Evolutionary conservation across 2,797 vertebrate genomes (phyloP), one percentile per base, ranked within the genome.

Genomic region (Tragelaphus eurycerus): DNA sequence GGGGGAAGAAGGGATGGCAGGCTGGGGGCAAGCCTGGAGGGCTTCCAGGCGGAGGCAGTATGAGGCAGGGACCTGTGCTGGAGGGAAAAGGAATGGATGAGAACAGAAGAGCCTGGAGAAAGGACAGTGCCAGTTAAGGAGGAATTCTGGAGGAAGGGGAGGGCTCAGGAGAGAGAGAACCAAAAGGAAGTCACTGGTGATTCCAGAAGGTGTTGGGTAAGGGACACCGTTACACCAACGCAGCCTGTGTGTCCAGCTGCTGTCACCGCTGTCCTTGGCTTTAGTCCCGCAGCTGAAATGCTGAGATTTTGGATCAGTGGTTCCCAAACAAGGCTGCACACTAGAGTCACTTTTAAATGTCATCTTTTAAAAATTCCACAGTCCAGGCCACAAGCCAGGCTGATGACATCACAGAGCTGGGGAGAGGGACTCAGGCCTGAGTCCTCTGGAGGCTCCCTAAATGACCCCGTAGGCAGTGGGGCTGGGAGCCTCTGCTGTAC

Each of bases 151-250:
- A 27, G 54, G 46, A n/a, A 86, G 57, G n/a, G 27, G 15, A 7
- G 7, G 57, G 48, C 0, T 13, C 12, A 38, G 7, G 50, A 23
- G 55, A 67, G 48, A 71, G 62, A 48, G 15, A 27, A n/a, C 60
- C 52, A 16, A 10, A 86, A 4, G 27, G 87, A 86, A 46, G 7
- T 17, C 67, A 62, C 1, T 3, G 31, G 48, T 14, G 48, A 48
- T 48, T 86, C 86, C 34, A 43, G 38, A 38, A 93, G 21, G 15
- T 1, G 15, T 6, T 14, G 27, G 19, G 5, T 14, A 1, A 10
- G 19, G 3, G 46, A 6, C 0, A 8, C 10, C 29, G 1, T 13
- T 10, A 50, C 0, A 3, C 3, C 0, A 38, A 2, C 0, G 6
- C 55, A 81, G 59, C 12, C 12, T 11, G 12, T 11, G 60, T 3